Conservation (phyloP, 2,113 vertebrate species). For the Ptilonorhynchus violaceus region DNA sequence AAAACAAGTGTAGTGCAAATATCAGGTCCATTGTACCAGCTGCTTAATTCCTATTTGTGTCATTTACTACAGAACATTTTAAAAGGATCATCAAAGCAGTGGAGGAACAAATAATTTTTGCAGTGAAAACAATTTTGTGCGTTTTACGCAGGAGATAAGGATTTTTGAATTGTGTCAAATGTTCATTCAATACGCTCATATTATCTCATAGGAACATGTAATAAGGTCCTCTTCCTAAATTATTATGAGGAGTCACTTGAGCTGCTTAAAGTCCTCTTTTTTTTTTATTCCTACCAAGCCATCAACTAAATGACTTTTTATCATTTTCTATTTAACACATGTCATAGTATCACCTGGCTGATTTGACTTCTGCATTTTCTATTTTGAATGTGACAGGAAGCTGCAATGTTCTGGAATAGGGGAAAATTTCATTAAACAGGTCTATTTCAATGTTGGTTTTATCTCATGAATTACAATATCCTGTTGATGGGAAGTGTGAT, state of each 20-base stretch:
- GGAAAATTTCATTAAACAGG: background rate
- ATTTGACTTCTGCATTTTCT: background rate
- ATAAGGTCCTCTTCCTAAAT: background rate
- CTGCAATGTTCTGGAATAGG: background rate
- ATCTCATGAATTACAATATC: slow-evolving; percentile 42
- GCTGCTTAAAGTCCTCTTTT: background rate
- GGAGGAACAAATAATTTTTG: background rate
- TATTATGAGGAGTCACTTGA: background rate
- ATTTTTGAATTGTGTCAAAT: background rate
- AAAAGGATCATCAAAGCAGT: background rate
- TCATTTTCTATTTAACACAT: slow-evolving; percentile 17
- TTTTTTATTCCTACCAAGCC: background rate
- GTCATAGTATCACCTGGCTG: background rate
- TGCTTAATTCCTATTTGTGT: background rate
- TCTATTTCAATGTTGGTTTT: background rate
- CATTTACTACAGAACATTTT: background rate
- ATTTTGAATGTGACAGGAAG: slow-evolving; percentile 6
- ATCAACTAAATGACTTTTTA: background rate
- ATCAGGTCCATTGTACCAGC: background rate
- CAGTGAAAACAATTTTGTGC: background rate
- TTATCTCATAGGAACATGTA: background rate
- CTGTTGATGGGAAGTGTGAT: background rate
- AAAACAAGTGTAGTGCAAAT: background rate
- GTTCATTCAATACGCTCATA: background rate
- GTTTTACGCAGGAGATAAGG: background rate